A percentile compares a stretch with the other conserved stretches of the same genome.
Conservation (phyloP, 1,140 invertebrate species). For the Eubasilissa regina region DNA sequence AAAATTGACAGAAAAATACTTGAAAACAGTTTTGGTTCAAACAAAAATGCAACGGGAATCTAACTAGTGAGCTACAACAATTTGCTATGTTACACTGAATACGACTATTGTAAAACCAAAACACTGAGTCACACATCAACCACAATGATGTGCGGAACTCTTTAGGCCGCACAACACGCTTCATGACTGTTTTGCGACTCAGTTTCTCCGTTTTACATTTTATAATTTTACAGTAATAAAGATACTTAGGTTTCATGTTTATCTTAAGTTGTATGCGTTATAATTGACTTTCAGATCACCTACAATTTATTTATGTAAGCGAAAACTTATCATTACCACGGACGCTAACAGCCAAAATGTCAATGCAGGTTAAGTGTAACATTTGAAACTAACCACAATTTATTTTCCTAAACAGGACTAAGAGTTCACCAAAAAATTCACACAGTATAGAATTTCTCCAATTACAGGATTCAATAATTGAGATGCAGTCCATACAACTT, state of each 20-base stretch:
- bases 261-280: slow-evolving; percentile 53
- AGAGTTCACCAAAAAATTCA: too few relatives aligned
- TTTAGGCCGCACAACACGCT: too few relatives aligned
- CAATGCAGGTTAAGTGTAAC: slow-evolving; percentile 1
- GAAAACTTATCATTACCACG: slow-evolving; percentile 49
- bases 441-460: too few relatives aligned
- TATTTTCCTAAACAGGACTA: too few relatives aligned
- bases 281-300: slow-evolving; percentile 60
- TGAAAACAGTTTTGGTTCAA: slow-evolving; percentile 1
- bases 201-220: slow-evolving; percentile 7
- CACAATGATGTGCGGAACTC: background rate
- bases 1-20: too few relatives aligned
- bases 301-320: slow-evolving; percentile 59
- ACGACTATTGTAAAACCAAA: slow-evolving; percentile 5
- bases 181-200: background rate
- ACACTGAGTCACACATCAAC: background rate
- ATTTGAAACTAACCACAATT: background rate
- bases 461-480: too few relatives aligned
- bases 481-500: too few relatives aligned
- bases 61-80: slow-evolving; percentile 41
- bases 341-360: slow-evolving; percentile 4
- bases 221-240: slow-evolving; percentile 34
- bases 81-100: slow-evolving; percentile 40
- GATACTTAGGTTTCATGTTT: slow-evolving; percentile 51
- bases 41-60: slow-evolving; percentile 8